Evolutionary conservation across 2,113 vertebrate genomes (phyloP), one percentile per base, ranked within the genome.

Genomic region (Prunella fulvescens): DNA sequence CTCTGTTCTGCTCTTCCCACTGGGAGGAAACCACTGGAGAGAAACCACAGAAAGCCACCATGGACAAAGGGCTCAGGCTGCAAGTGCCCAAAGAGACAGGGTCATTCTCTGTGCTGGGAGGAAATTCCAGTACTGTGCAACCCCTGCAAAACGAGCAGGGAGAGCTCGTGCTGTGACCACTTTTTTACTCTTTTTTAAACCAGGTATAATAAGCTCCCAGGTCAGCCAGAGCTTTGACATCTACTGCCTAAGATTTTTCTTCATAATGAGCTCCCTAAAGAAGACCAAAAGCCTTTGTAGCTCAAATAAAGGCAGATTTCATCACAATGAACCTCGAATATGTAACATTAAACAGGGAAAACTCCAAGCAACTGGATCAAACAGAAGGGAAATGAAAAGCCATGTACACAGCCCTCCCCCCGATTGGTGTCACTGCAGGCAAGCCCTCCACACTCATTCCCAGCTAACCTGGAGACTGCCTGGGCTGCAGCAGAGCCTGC

Each of bases 231-330:
- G 60, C 64, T 88, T 74, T 33, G 19, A 81, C 86, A 96, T 67
- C 39, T 48, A 33, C 51, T 74, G 69, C 77, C 89, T 35, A 20
- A 7, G 12, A 74, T 84, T 87, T 51, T 66, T 92, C 92, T 81
- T 56, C 77, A 89, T 94, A 91, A 95, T 92, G 78, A 95, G 96
- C 65, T 94, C 92, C 84, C 92, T 89, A n/a, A 95, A 95, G 90
- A 91, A 79, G 90, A 95, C 84, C 77, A 94, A 86, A 88, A 89
- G 72, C 72, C 70, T 84, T 87, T 56, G 24, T 31, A 95, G 81
- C 81, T 96, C 81, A 79, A 91, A 95, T 45, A 93, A 93, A 78
- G 81, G 47, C 81, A 87, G 84, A 51, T 81, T 81, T 81, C 78
- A 71, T 64, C 87, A 79, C 81, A 87, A 81, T 62, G 89, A 91